Conservation (phyloP, 2,797 vertebrate genomes). For the Hafferia zeledoni region DNA sequence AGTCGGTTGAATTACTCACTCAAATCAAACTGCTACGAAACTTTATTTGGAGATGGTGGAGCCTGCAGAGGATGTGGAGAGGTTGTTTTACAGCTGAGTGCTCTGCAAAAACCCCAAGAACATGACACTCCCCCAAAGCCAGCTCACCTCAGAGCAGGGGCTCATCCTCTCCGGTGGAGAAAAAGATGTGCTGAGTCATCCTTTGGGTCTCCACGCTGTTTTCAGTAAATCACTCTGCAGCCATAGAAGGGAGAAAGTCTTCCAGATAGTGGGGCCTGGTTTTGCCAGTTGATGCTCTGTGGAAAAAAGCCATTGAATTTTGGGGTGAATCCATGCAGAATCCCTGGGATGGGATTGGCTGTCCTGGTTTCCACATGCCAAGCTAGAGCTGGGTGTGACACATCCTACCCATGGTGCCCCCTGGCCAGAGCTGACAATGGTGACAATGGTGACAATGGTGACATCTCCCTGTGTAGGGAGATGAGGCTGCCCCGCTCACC, state of each 20-base stretch:
- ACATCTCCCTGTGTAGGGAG: neutral
- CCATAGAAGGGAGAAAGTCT: fast-evolving
- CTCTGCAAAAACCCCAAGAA: neutral
- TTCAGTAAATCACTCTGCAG: neutral
- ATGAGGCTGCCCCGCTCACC: neutral
- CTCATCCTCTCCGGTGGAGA: fast-evolving
- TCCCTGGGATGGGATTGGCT: fast-evolving
- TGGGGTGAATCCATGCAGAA: neutral
- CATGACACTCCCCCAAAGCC: neutral
- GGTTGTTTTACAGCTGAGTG: neutral
- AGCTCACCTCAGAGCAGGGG: neutral
- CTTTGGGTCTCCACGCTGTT: neutral
- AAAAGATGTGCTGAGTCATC: fast-evolving
- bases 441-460: neutral
- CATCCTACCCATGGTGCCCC: fast-evolving
- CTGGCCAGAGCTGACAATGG: neutral
- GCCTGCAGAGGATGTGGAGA: neutral
- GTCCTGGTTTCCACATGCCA: fast-evolving
- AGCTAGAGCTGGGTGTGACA: neutral
- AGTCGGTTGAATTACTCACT: constrained; percentile 4
- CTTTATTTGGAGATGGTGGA: constrained; percentile 58
- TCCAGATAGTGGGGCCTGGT: fast-evolving
- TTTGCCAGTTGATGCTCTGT: neutral
- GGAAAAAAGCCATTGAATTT: neutral
- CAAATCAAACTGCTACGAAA: neutral